These are phyloP conservation scores for Deilephila porcellus DNA, from an alignment of 2,888 invertebrate genomes.

Conservation along the genomic window DNA sequence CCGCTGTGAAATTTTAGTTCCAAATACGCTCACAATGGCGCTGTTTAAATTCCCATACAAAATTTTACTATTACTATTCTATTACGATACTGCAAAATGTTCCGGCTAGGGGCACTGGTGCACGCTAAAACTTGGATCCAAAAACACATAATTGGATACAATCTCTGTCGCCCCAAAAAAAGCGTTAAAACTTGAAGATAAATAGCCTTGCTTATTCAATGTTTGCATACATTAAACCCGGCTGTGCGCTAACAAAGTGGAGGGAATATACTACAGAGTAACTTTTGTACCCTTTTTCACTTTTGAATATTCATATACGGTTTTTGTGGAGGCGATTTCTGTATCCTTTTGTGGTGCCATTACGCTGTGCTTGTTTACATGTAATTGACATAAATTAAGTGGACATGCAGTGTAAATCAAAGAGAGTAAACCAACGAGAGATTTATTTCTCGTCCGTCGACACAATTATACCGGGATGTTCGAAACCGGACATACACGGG, in stretches of 20 bases:
- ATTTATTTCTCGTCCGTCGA: no score
- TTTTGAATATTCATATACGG: slow-evolving; percentile 10
- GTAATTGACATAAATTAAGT: background rate
- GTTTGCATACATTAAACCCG: background rate
- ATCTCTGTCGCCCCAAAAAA: background rate
- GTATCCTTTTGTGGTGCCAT: slow-evolving; percentile 8
- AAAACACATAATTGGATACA: background rate
- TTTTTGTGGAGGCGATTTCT: slow-evolving; percentile 20
- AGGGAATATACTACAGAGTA: slow-evolving; percentile 5
- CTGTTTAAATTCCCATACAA: no score
- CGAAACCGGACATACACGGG: no score
- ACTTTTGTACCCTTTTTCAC: slow-evolving; percentile 5
- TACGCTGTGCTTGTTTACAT: background rate
- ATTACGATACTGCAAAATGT: no score
- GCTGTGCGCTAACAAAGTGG: slow-evolving; percentile 16
- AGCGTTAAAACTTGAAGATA: slow-evolving; percentile 18
- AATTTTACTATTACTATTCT: no score
- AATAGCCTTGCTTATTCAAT: background rate
- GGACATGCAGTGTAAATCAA: background rate
- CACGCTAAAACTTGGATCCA: background rate
- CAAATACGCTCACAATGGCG: no score
- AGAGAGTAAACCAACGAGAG: no score
- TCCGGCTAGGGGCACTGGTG: no score
- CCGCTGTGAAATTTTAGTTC: no score
- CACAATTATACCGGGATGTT: no score